Evolutionary conservation across 2,888 invertebrate genomes (phyloP), one percentile per base, ranked within the genome.

Genomic region (Glaucopsyche alexis): DNA sequence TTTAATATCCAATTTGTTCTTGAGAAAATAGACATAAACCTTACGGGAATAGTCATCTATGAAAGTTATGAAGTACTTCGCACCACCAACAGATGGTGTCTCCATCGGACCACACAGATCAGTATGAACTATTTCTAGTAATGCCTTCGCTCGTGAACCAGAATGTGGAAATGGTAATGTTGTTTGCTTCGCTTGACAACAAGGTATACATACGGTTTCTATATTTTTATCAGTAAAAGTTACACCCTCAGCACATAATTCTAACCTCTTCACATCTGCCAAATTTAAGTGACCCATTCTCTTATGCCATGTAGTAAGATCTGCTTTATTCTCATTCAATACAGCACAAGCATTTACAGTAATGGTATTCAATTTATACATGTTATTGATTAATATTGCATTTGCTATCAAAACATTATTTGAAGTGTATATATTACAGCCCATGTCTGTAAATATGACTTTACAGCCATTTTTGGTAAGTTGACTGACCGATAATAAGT

Each of bases 61-160:
- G 19, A 64, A 64, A 64, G 64, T 64, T 64, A 64, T 64, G 65
- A 65, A 64, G 64, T 64, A 64, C 29, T n/a, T n/a, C n/a, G 65
- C 14, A 65, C 65, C 65, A 65, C 65, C n/a, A n/a, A 29, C n/a
- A 52, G 49, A 49, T 52, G 5, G 52, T 16, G n/a, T 52, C n/a
- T 5, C 29, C n/a, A n/a, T n/a, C n/a, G n/a, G n/a, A n/a, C n/a
- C n/a, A n/a, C n/a, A n/a, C n/a, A n/a, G n/a, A n/a, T n/a, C n/a
- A n/a, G n/a, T n/a, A n/a, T n/a, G n/a, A n/a, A n/a, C 5, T 29
- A 38, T 64, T 29, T 64, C 13, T 7, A 64, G 6, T n/a, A 64
- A 29, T 11, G 11, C 3, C 29, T 64, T 64, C 5, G 38, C 29
- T 64, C 64, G 9, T 13, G 29, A 29, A 38, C 64, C 52, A 0